Percentiles rank a stretch among this genome's conserved stretches.
Conservation (phyloP, 2,113 vertebrate species). For the Pongo pygmaeus region DNA sequence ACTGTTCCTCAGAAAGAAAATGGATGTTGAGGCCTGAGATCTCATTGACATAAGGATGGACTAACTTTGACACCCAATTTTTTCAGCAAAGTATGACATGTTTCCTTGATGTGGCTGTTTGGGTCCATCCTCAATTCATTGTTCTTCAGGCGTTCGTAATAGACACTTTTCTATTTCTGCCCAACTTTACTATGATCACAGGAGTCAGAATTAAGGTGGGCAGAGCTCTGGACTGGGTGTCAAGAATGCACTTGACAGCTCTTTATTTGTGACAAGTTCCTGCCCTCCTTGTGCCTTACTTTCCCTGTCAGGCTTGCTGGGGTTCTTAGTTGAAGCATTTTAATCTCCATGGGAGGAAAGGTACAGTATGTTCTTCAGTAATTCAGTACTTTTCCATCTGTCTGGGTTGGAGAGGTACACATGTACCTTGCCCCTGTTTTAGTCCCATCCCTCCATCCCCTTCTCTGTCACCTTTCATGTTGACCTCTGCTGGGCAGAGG, state of each 20-base stretch:
- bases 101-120: neutral
- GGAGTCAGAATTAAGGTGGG: neutral
- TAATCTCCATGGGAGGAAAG: constrained; percentile 10
- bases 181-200: neutral
- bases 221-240: neutral
- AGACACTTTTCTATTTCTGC: neutral
- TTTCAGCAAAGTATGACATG: neutral
- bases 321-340: neutral
- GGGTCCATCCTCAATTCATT: neutral
- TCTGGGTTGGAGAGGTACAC: neutral
- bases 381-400: constrained; percentile 54
- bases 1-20: constrained; percentile 13
- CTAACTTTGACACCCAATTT: neutral
- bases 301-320: neutral
- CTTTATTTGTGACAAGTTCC: neutral
- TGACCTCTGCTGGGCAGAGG: neutral
- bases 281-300: neutral
- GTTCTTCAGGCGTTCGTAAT: neutral
- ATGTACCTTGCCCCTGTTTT: neutral
- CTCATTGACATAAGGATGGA: neutral
- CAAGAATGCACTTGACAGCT: neutral
- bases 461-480: neutral
- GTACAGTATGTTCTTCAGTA: neutral
- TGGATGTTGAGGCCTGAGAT: neutral
- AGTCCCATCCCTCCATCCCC: neutral